Evolutionary conservation across 2,888 invertebrate genomes (phyloP), one percentile per base, ranked within the genome.

Genomic region (Stenichneumon culpator): DNA sequence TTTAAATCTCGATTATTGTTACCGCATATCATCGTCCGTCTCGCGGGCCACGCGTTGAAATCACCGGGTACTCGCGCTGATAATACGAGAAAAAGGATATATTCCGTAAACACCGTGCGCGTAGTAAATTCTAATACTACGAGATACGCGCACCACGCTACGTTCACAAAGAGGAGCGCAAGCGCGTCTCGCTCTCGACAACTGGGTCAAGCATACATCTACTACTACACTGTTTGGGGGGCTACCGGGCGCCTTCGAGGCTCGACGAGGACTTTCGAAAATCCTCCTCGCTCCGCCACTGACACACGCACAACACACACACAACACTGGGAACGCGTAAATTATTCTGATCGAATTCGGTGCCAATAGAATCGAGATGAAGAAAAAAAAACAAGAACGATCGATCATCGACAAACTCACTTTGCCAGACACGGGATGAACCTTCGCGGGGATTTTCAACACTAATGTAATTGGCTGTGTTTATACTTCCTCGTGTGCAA

Each of bases 201-300:
- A 67, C 25, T 67, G 65, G 67, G 67, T 54, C 77, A 39, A 54
- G 50, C 47, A 63, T 65, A 77, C 39, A 67, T 67, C 52, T 67
- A 77, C 25, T 36, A 1, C 70, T 60, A 63, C 75, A 69, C 78
- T 73, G 60, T 84, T 84, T 69, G 39, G 79, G 32, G 63, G 32
- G 68, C 68, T 85, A 82, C 72, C 85, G 73, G 79, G 14, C 72
- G 57, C 54, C 54, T 36, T 22, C 60, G 52, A 36, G 65, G 19
- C 47, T 32, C 77, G 75, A 60, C 32, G 67, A 73, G 73, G 81
- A 70, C 80, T 79, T 80, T 80, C 77, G 67, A 81, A 84, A 84
- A 73, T 28, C 54, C 72, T 47, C 52, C 78, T 72, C 73, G 36
- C 73, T 11, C 54, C 14, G 69, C 19, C 11, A n/a, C 79, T 60